Evolutionary conservation across 2,797 vertebrate species (phyloP), one percentile per base, ranked within the genome.

Genomic region (Masticophis lateralis): DNA sequence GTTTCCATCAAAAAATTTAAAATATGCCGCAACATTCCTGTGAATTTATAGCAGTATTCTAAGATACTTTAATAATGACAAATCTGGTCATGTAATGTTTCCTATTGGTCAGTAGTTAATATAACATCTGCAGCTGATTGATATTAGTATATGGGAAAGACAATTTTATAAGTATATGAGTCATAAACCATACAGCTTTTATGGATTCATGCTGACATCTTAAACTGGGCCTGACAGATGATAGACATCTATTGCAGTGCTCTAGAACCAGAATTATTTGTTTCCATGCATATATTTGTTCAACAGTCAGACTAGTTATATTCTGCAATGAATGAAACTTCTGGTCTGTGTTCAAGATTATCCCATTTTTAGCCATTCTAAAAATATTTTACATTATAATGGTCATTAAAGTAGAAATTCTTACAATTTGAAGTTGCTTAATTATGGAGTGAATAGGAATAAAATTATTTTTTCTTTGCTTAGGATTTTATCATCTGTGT

Each of bases 401-500:
- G 61, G 53, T n/a, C 37, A 69, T 69, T 51, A 88, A 47, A 88
- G 14, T n/a, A 37, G 28, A 43, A 92, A 6, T 47, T 51, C 12
- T 57, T 55, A 11, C 53, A 28, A 60, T 12, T 90, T 69, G 53
- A 32, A 28, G 27, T 51, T 59, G 28, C 9, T 88, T 59, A 51
- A 56, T 55, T 90, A 32, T 28, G 27, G 25, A 2, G 55, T 83
- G 20, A 83, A 59, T 27, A 57, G n/a, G 32, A 55, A 53, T 94
- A 11, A n/a, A 0, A 88, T 0, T 28, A 16, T 47, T 32, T 95
- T 53, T 74, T 43, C 9, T 88, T 93, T 0, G 88, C 96, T 14
- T 94, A 99, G 99, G 99, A 99, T 97, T 99, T 99, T 74, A 98
- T 99, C 86, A 99, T 99, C 96, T 99, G 99, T 90, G 98, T 99